Conservation (phyloP, 2,797 vertebrate genomes). For the Antrozous pallidus region DNA sequence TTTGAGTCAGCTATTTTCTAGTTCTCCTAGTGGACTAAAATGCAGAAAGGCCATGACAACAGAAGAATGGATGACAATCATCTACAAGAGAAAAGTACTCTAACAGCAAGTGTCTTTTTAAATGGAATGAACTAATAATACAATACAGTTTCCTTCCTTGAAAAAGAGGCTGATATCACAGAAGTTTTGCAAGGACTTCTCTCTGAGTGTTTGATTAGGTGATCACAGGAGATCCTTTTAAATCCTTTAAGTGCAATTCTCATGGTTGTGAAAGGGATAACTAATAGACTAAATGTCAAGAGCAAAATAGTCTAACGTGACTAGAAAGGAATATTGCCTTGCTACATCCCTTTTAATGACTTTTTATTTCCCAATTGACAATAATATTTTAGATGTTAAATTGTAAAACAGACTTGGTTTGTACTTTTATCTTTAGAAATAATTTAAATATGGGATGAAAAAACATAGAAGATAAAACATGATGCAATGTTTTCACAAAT, state of each 20-base stretch:
- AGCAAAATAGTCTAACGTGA: background rate
- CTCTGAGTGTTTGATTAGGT: background rate
- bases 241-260: background rate
- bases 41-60: background rate
- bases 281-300: background rate
- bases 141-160: background rate
- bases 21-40: background rate
- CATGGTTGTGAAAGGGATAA: background rate
- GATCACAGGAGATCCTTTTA: background rate
- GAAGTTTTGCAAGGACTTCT: background rate
- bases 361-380: background rate
- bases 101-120: background rate
- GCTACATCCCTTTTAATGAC: background rate
- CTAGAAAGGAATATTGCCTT: background rate
- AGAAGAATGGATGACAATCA: background rate
- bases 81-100: background rate
- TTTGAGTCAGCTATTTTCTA: background rate
- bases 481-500: background rate
- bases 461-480: background rate
- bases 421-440: background rate
- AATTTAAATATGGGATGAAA: background rate
- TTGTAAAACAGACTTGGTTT: background rate
- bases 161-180: background rate
- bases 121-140: background rate
- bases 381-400: background rate